Evolutionary conservation across 2,113 vertebrate species (phyloP).

Genomic region (Isurus oxyrinchus): DNA sequence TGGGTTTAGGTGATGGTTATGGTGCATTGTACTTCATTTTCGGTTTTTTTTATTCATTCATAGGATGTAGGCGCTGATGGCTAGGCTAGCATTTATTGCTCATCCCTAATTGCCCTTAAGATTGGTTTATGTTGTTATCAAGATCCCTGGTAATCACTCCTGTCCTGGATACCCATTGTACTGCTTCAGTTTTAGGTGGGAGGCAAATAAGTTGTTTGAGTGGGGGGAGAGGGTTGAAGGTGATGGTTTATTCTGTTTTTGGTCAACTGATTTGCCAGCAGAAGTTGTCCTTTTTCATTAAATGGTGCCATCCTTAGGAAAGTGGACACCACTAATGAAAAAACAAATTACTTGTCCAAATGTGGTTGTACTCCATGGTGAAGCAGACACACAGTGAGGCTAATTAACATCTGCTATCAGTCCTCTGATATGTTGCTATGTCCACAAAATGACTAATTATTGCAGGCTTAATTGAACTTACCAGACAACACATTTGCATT

Average conservation of each 20-base stretch:
- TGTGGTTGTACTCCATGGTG: neutral
- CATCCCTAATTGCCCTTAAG: too few relatives aligned
- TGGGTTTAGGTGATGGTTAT: neutral
- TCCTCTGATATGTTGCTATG: neutral
- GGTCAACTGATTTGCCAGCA: neutral
- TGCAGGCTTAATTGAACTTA: neutral
- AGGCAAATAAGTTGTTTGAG: neutral
- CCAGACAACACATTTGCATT: neutral
- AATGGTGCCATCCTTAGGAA: neutral
- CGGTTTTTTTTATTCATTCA: too few relatives aligned
- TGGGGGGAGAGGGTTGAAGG: too few relatives aligned
- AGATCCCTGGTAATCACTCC: neutral
- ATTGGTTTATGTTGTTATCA: neutral
- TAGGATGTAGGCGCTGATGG: too few relatives aligned
- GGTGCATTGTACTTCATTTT: neutral
- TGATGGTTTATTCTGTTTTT: neutral
- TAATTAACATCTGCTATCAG: neutral
- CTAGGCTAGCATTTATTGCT: too few relatives aligned
- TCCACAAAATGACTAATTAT: neutral
- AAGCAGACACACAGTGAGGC: neutral
- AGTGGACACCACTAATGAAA: neutral
- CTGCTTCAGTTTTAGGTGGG: neutral
- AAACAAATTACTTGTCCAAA: neutral
- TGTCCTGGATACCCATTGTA: neutral
- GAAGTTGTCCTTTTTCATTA: neutral